Percentiles rank a stretch among this genome's conserved stretches.
phyloP scores from a whole-genome alignment of 2,797 vertebrate genomes.

The Morus bassanus region DNA sequence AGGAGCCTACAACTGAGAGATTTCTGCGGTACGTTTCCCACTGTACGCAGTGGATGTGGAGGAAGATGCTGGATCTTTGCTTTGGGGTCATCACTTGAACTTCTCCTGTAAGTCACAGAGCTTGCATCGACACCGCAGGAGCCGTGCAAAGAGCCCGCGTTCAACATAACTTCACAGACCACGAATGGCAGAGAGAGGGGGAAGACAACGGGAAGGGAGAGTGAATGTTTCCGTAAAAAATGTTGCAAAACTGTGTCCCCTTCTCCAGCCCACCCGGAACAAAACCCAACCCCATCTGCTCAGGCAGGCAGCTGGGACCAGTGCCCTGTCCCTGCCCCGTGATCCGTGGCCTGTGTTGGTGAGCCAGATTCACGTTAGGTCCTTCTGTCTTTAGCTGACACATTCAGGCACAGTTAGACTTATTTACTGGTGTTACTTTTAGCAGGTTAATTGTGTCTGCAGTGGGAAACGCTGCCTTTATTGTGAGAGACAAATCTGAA shows the following conservation, averaged over 20 bases:
- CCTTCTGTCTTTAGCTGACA: not conserved
- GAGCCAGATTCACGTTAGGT: not conserved
- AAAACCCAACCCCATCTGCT: not conserved
- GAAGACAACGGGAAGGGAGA: not conserved
- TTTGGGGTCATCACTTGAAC: not conserved
- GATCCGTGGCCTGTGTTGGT: rapidly evolving
- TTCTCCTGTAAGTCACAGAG: not conserved
- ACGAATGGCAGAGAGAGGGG: not conserved
- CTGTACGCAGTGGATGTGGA: rapidly evolving
- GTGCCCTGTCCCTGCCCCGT: not conserved
- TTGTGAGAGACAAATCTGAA: too few relatives aligned
- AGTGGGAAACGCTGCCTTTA: not conserved
- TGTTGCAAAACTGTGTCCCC: not conserved
- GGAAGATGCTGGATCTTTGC: not conserved
- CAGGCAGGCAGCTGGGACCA: not conserved
- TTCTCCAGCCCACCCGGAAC: too few relatives aligned
- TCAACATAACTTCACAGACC: rapidly evolving
- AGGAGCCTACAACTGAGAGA: not conserved
- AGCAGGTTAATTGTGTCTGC: not conserved
- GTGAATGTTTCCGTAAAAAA: not conserved
- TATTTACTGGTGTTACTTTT: not conserved
- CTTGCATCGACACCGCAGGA: not conserved
- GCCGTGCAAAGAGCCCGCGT: rapidly evolving
- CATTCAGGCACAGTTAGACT: not conserved
- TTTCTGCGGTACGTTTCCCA: rapidly evolving